phyloP scores from a whole-genome alignment of 2,888 invertebrate species.

The Monoplex corrugatus region DNA sequence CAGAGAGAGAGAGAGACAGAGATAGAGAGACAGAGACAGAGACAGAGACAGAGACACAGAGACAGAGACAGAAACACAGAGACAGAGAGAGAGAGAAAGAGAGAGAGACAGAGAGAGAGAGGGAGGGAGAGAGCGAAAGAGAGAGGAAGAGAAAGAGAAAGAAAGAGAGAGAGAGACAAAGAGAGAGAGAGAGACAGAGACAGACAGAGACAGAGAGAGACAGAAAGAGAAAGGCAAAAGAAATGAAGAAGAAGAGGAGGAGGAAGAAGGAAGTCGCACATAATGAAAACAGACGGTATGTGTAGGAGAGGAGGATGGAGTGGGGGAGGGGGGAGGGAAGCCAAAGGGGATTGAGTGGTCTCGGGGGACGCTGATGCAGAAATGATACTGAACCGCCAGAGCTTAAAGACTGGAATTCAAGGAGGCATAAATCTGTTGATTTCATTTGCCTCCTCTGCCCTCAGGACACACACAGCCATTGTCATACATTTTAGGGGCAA shows the following conservation, averaged over 20 bases:
- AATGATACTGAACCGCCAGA: too few species aligned
- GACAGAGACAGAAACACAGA: too few species aligned
- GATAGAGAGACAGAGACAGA: too few species aligned
- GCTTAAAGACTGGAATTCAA: conserved; percentile 24
- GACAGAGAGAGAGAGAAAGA: too few species aligned
- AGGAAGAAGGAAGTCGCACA: not conserved
- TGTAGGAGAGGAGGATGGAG: not conserved
- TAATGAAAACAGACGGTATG: not conserved
- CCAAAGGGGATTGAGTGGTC: too few species aligned
- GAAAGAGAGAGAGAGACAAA: not conserved
- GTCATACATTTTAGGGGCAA: conserved; percentile 9
- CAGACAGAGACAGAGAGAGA: not conserved
- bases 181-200: not conserved
- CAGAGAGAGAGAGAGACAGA: too few species aligned
- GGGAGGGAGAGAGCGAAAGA: too few species aligned
- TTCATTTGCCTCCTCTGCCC: conserved; percentile 27
- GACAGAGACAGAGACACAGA: too few species aligned
- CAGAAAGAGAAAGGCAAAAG: not conserved
- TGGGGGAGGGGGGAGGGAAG: not conserved
- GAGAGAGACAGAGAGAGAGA: too few species aligned
- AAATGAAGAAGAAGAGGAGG: not conserved
- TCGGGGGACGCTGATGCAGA: too few species aligned
- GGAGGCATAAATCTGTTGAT: conserved; percentile 31
- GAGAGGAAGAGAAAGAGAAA: too few species aligned
- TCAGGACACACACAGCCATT: conserved; percentile 27